Base-by-base conservation (phyloP, 2,797 vertebrate species). In the Eulemur coronatus region DNA sequence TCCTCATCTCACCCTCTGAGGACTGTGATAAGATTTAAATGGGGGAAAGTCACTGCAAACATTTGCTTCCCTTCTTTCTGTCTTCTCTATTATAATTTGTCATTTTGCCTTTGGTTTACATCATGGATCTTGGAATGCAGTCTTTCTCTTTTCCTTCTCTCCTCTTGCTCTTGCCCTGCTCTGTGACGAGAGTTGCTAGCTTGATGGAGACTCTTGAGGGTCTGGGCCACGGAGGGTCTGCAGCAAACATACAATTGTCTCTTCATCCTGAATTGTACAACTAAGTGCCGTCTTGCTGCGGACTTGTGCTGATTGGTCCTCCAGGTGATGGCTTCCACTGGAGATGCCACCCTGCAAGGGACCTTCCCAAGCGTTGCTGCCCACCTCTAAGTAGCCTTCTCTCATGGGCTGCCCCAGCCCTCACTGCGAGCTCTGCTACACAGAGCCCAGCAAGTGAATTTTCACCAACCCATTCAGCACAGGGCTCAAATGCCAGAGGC, bases 171-270 rank as follows among this genome's bases (percentile, higher is more conserved):
- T 57, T 28, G 4, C 43, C 2, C 28, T 70, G 7, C 15, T 81
- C 75, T 59, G 15, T 50, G 41, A 35, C 11, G 0, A 46, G 8
- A 52, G 35, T 28, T 79, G 26, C 26, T 50, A 76, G 26, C 26
- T 59, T 26, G 73, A 78, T 22, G 50, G 28, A 70, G 57, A 79
- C 46, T 17, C 33, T 48, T 43, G 28, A 41, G 35, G 7, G 4
- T 7, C 1, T 2, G 26, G 22, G 22, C 2, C 30, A 5, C 6
- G 9, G 52, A 24, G 24, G 5, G 33, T 11, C 70, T 14, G 38
- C 70, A 26, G 8, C 15, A 46, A 2, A 50, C 4, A 3, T 0
- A 9, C 1, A 3, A 1, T 13, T 6, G 0, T 3, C 2, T 17
- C 18, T 65, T 13, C 5, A 0, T 11, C 22, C 0, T 5, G 14